phyloP scores from a whole-genome alignment of 2,113 vertebrate species.

The Phrynocephalus versicolor region DNA sequence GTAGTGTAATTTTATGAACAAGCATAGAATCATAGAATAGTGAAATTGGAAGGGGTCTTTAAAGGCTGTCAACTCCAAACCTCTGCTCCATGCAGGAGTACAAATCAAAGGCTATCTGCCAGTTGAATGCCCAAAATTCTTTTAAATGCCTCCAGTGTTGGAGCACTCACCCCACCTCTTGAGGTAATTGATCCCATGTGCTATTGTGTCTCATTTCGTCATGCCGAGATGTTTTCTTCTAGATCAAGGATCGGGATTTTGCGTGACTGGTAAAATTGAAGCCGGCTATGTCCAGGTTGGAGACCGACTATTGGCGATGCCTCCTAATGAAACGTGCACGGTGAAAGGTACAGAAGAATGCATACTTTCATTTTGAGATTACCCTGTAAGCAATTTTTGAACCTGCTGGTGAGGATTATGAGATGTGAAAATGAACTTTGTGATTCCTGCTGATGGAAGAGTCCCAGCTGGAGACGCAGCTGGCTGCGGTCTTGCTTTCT shows the following conservation, averaged over 20 bases:
- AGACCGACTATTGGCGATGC: slow-evolving; percentile 90
- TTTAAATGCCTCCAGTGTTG: too few relatives aligned
- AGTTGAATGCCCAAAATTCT: too few relatives aligned
- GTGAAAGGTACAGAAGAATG: slow-evolving; percentile 87
- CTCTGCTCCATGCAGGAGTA: too few relatives aligned
- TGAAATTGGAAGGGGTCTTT: too few relatives aligned
- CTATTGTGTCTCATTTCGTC: neutral
- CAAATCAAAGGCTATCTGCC: too few relatives aligned
- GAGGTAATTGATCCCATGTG: too few relatives aligned
- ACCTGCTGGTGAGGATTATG: slow-evolving; percentile 73
- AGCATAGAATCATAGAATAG: too few relatives aligned
- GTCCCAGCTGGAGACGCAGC: too few relatives aligned
- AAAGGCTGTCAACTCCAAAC: too few relatives aligned
- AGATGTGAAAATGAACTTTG: too few relatives aligned
- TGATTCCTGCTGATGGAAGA: slow-evolving; percentile 70
- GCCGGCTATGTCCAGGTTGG: slow-evolving; percentile 93
- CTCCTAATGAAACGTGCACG: slow-evolving; percentile 96
- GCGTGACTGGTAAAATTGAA: slow-evolving; percentile 97
- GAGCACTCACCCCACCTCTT: too few relatives aligned
- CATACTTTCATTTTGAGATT: slow-evolving; percentile 67
- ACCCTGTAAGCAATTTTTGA: slow-evolving; percentile 74
- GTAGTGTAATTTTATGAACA: neutral
- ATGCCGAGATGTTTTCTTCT: slow-evolving; percentile 55
- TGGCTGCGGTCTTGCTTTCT: too few relatives aligned
- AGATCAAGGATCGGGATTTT: slow-evolving; percentile 99